Evolutionary conservation across 2,888 invertebrate genomes (phyloP), one percentile per base, ranked within the genome.

Genomic region (Pristionchus arcanus): DNA sequence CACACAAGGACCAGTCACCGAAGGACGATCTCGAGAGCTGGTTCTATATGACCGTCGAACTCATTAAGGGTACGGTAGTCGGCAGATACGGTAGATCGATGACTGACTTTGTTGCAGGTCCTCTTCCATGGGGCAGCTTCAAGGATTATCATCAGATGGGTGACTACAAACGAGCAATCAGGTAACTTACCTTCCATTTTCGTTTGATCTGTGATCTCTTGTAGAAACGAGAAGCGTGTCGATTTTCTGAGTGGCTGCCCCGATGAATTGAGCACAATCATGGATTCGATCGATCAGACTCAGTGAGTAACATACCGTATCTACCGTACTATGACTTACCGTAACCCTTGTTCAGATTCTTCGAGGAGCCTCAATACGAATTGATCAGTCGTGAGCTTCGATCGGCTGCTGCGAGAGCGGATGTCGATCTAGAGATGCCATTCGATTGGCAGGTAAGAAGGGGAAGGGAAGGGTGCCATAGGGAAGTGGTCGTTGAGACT

Each of bases 1-100:
- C 91, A 7, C 92, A 93, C 89, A 92, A 92, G 77, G 94, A 94
- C 59, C 94, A 94, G 88, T 92, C 92, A 68, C 91, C 93, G 9
- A 91, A 92, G 42, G 94, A 94, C 89, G 94, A 94, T 74, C 90
- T 94, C 63, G 94, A 94, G 90, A 92, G 92, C 68, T 94, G 94
- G 94, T 91, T 94, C 85, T 94, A 94, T 90, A 94, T 94, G 94
- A 92, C 92, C 19, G 87, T 93, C 53, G 94, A 94, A 81, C 90
- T 94, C 15, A 71, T 93, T 34, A 92, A 90, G 42, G 93, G 93
- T 87, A 91, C 81, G 55, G 34, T 91, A 37, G 28, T 11, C 28
- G 25, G 25, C 31, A 9, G 28, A 16, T 81, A 53, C 25, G 15
- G 81, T 81, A 74, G 74, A 74, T 16, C 21, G 83, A 42, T 28